These are phyloP conservation scores for Scylla paramamosain DNA, from an alignment of 1,140 invertebrate genomes.

Conservation along the genomic window DNA sequence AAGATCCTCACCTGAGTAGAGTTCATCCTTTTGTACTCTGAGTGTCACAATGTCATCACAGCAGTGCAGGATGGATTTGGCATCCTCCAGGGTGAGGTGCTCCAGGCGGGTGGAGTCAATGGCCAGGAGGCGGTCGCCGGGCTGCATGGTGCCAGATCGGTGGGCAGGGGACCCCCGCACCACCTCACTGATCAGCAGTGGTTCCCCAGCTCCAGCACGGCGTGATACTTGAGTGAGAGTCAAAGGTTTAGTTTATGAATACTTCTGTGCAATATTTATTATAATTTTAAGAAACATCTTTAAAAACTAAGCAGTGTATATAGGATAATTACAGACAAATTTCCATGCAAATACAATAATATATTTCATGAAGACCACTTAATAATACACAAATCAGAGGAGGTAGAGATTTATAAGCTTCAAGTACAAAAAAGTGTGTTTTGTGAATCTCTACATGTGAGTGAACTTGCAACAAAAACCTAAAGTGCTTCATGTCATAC, in stretches of 20 bases:
- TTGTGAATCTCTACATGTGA: no score
- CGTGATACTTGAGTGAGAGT: slow-evolving; percentile 80
- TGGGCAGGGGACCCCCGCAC: slow-evolving; percentile 94
- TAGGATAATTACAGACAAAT: no score
- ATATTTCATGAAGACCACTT: no score
- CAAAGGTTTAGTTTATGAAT: background rate
- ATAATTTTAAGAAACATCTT: no score
- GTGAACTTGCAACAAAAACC: no score
- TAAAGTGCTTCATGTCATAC: no score
- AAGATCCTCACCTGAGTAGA: slow-evolving; percentile 75
- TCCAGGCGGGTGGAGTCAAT: slow-evolving; percentile 92
- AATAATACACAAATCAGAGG: no score
- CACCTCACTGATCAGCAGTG: slow-evolving; percentile 90
- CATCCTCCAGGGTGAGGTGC: slow-evolving; percentile 86
- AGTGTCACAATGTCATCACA: slow-evolving; percentile 89
- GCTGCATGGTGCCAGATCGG: slow-evolving; percentile 90
- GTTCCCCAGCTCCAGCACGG: slow-evolving; percentile 80
- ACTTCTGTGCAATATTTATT: no score
- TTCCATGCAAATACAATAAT: no score
- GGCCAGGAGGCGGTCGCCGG: slow-evolving; percentile 92
- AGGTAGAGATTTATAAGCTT: no score
- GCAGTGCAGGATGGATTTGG: slow-evolving; percentile 88
- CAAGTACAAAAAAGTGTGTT: no score
- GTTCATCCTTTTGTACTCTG: slow-evolving; percentile 85
- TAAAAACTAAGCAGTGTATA: no score